These are phyloP conservation scores for Drusus annulatus DNA, from an alignment of 1,140 invertebrate genomes.

Conservation along the genomic window DNA sequence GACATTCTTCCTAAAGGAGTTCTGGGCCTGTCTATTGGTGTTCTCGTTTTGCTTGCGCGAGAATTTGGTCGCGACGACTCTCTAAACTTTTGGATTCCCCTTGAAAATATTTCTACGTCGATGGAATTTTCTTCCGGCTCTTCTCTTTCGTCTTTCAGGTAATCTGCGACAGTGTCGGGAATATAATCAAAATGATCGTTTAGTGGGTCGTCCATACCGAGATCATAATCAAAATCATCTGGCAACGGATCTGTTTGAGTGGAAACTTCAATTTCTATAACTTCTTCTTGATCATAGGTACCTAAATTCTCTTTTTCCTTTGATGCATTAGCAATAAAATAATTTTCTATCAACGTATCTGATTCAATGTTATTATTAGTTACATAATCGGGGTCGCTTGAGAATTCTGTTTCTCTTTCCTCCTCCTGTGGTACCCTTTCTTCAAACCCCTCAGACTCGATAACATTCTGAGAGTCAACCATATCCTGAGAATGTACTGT, in stretches of 20 bases:
- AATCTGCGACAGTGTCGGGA: not conserved
- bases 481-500: no score
- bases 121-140: constrained; percentile 56
- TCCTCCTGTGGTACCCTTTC: no score
- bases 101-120: constrained; percentile 65
- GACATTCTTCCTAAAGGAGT: constrained; percentile 71
- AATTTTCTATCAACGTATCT: constrained; percentile 16
- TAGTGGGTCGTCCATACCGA: constrained; percentile 72
- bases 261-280: constrained; percentile 80
- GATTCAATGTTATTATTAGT: constrained; percentile 10
- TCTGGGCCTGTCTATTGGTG: constrained; percentile 72
- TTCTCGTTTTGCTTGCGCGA: constrained; percentile 69
- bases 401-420: constrained; percentile 30
- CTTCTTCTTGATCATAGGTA: constrained; percentile 59
- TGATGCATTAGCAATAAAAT: not conserved
- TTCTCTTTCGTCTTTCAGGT: constrained; percentile 16
- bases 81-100: constrained; percentile 65
- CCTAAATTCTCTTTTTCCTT: constrained; percentile 3
- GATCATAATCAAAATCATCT: constrained; percentile 81
- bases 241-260: constrained; percentile 87
- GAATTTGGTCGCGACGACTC: constrained; percentile 67
- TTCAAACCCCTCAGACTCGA: no score
- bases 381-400: not conserved
- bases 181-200: constrained; percentile 55
- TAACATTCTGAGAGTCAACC: no score